Evolutionary conservation across 2,797 vertebrate species (phyloP), one percentile per base, ranked within the genome.

Genomic region (Microcaecilia unicolor): DNA sequence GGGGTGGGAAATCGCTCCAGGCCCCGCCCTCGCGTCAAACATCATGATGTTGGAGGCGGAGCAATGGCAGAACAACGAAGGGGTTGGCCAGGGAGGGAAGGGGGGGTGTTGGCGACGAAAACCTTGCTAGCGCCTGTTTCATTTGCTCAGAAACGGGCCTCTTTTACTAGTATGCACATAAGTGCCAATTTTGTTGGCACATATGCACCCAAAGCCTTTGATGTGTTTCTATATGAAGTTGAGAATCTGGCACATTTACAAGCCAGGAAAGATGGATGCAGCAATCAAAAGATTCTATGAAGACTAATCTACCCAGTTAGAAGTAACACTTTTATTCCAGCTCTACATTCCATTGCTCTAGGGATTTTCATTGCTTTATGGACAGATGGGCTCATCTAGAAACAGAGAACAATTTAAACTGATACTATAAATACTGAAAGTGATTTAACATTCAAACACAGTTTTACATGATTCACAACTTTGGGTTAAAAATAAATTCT

Each of bases 211-310:
- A n/a, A n/a, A n/a, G n/a, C n/a, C n/a, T n/a, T n/a, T n/a, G n/a
- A n/a, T n/a, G n/a, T n/a, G n/a, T n/a, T n/a, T n/a, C n/a, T n/a
- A n/a, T n/a, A n/a, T 15, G 34, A 18, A 24, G 40, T 21, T 31
- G 26, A 55, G 21, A 19, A 31, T 31, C 6, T 20, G 18, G 13
- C 16, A 24, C 40, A 11, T 16, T 50, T 52, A n/a, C n/a, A n/a
- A 44, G 7, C 18, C 43, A 32, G 14, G 30, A n/a, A n/a, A 52
- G 48, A 41, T n/a, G 21, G 5, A 32, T 22, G 16, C 25, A 37
- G 6, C 33, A 11, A 25, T 28, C 34, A 37, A 22, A 4, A 2
- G 9, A 15, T 24, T n/a, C 25, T 15, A 13, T 10, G 31, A 31
- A n/a, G 8, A 15, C 10, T 30, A 2, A 18, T 14, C 2, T 42